These are phyloP conservation scores for Bombus huntii DNA, from an alignment of 1,140 invertebrate species.

Conservation along the genomic window DNA sequence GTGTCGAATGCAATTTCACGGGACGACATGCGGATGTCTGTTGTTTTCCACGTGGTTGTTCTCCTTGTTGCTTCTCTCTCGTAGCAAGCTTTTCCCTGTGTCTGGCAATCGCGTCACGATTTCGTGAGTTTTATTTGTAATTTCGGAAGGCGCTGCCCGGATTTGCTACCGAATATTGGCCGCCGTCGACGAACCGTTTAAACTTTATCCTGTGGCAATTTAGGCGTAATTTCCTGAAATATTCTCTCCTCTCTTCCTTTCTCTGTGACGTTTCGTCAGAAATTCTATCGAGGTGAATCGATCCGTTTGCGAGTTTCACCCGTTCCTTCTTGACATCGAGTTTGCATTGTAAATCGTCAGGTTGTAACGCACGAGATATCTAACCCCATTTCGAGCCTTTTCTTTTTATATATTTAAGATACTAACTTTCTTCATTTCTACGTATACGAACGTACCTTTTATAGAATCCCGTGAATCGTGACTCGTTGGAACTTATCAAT, in stretches of 20 bases:
- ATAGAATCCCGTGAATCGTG: too few relatives aligned
- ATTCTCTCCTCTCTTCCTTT: too few relatives aligned
- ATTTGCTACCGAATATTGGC: not conserved
- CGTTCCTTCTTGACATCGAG: too few relatives aligned
- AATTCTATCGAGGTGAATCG: not conserved
- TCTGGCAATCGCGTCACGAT: not conserved
- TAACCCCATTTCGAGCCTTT: too few relatives aligned
- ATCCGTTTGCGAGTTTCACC: too few relatives aligned
- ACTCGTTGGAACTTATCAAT: too few relatives aligned
- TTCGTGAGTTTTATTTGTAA: conserved; percentile 12
- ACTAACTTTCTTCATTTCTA: too few relatives aligned
- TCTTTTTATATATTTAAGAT: too few relatives aligned
- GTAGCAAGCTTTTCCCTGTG: not conserved
- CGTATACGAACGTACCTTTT: too few relatives aligned
- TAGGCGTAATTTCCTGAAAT: not conserved
- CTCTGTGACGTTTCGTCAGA: not conserved
- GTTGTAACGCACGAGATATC: too few relatives aligned
- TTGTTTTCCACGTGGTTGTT: conserved; percentile 11
- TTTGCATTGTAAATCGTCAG: too few relatives aligned
- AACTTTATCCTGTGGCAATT: not conserved
- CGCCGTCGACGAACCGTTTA: not conserved
- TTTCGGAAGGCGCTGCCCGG: not conserved
- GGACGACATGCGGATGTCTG: conserved; percentile 11
- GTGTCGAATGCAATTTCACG: conserved; percentile 38
- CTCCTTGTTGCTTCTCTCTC: conserved; percentile 1